These are phyloP conservation scores for Aegithalos caudatus DNA, from an alignment of 2,113 vertebrate species.

Conservation along the genomic window DNA sequence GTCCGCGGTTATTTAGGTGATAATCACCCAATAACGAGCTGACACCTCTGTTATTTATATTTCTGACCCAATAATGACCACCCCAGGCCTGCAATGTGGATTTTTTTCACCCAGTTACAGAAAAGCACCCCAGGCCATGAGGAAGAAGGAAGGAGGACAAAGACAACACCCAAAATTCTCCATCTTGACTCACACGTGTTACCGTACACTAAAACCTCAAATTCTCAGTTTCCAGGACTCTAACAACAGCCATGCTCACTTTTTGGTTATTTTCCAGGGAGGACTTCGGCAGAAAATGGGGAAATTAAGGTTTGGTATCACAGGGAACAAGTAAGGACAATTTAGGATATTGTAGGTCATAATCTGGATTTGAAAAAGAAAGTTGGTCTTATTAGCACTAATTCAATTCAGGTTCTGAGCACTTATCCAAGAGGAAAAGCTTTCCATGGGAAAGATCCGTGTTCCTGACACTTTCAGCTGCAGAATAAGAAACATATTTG, in stretches of 20 bases:
- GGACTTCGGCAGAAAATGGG: background rate
- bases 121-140: no score
- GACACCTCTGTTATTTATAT: no score
- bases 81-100: no score
- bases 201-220: no score
- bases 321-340: background rate
- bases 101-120: no score
- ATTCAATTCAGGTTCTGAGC: background rate
- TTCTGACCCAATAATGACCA: no score
- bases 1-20: no score
- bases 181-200: no score
- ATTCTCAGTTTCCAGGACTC: no score
- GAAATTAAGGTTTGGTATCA: background rate
- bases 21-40: no score
- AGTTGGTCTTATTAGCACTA: background rate
- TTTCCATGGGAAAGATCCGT: background rate
- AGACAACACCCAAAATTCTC: no score
- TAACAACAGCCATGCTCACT: rapidly evolving
- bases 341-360: background rate
- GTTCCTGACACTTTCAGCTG: background rate
- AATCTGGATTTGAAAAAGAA: background rate
- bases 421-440: background rate
- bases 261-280: background rate
- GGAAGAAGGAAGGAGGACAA: no score
- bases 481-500: background rate